Base-by-base conservation (phyloP, 1,140 invertebrate species). In the Rhopalosiphum padi region DNA sequence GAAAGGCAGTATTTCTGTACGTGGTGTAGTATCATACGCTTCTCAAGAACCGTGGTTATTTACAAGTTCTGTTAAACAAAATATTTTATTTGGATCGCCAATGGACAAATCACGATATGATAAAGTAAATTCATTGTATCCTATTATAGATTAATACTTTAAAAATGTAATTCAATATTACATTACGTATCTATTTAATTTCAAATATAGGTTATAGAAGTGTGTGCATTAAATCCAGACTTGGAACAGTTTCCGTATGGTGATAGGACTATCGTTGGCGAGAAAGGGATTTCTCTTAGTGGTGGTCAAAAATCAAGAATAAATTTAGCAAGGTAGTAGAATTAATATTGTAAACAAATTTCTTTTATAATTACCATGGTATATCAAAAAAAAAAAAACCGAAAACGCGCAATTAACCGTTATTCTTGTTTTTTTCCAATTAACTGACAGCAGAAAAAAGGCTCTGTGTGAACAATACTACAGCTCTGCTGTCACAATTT, bases 11-110 rank as follows among this genome's bases (percentile, higher is more conserved):
- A 95, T 99, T 0, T 95, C 96, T 88, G 95, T 98, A 0, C 96
- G 96, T 85, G 98, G 98, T 30, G 97, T 96, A 60, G 95, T 99
- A 11, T 97, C 98, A 1, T 99, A 99, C 95, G 97, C 98, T 25
- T 97, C 98, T n/a, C 98, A 99, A 95, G 98, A 99, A 94, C 97
- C 98, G 0, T 99, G 98, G 98, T 96, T 99, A 0, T 98, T 98
- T 95, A 95, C 96, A 93, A 97, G 97, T 23, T 96, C 97, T 87
- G 96, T 98, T 8, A 96, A 97, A 55, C 97, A 99, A 94, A 99
- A 99, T 95, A 98, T 99, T 87, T 94, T 99, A 0, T 99, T 99
- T 95, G 98, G 98, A 0, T 96, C 96, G 93, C 95, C 96, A 48
- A 97, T 97, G 96, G 96, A 98, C 94, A 96, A 96, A 94, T 95